phyloP scores from a whole-genome alignment of 2,113 vertebrate species.

The Gavialis gangeticus region DNA sequence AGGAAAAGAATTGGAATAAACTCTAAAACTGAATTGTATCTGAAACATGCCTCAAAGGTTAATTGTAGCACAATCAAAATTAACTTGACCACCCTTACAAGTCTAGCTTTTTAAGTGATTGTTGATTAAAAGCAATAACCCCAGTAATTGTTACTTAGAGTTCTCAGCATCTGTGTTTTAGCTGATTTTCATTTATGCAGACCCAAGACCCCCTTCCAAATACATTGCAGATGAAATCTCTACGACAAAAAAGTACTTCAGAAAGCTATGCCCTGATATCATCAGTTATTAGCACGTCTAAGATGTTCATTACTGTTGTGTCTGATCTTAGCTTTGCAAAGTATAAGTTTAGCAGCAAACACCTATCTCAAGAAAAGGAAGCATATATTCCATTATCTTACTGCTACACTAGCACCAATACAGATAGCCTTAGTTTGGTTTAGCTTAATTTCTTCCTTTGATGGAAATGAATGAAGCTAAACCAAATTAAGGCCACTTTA shows the following conservation, averaged over 20 bases:
- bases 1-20: conserved; percentile 39
- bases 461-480: background rate
- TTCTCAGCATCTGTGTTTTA: background rate
- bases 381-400: background rate
- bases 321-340: background rate
- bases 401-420: conserved; percentile 44
- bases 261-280: background rate
- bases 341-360: background rate
- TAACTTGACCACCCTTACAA: background rate
- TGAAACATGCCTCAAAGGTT: conserved; percentile 20
- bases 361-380: background rate
- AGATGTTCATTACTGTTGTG: background rate
- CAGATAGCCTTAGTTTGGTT: conserved; percentile 36
- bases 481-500: background rate
- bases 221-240: background rate
- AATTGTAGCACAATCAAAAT: conserved; percentile 21
- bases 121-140: background rate
- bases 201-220: background rate
- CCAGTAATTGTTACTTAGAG: background rate
- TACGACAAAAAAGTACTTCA: background rate
- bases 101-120: background rate
- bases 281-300: background rate
- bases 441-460: conserved; percentile 22
- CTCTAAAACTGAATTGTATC: conserved; percentile 33
- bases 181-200: conserved; percentile 18